Conservation (phyloP, 37 sponge, comb jelly and placozoan species). For the Ephydatia muelleri region DNA sequence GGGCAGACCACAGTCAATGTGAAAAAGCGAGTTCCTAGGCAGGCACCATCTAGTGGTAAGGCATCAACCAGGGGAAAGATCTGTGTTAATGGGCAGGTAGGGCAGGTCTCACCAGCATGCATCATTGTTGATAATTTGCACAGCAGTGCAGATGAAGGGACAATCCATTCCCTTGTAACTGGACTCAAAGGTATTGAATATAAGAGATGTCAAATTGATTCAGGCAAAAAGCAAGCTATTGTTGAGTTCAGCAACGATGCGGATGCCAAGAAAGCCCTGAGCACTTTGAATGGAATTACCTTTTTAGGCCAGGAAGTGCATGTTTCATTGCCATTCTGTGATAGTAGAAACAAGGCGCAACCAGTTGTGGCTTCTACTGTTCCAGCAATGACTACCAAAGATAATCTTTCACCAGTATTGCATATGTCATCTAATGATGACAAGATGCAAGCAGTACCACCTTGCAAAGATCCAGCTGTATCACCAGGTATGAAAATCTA, state of each 20-base stretch:
- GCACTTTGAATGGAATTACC: slow-evolving; percentile 14
- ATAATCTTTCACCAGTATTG: no score
- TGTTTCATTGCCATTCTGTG: no score
- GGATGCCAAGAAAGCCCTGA: slow-evolving; percentile 18
- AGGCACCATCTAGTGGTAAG: background rate
- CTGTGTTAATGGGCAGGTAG: no score
- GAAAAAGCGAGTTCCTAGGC: background rate
- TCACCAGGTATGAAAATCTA: no score
- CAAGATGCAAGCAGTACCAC: no score
- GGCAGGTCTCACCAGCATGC: no score
- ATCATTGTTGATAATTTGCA: background rate
- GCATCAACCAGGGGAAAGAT: background rate
- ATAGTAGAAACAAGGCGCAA: no score
- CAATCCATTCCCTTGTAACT: background rate
- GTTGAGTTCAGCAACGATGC: background rate
- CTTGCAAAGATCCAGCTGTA: no score
- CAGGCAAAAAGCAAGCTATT: background rate
- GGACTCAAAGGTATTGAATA: background rate
- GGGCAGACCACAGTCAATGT: background rate
- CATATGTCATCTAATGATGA: no score
- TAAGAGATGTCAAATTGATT: background rate
- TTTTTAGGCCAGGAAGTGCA: slow-evolving; percentile 12
- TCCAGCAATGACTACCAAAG: no score
- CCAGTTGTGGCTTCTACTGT: no score
- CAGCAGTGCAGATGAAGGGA: background rate